Conservation (phyloP, 2,113 vertebrate genomes). For the Rhinolophus sinicus region DNA sequence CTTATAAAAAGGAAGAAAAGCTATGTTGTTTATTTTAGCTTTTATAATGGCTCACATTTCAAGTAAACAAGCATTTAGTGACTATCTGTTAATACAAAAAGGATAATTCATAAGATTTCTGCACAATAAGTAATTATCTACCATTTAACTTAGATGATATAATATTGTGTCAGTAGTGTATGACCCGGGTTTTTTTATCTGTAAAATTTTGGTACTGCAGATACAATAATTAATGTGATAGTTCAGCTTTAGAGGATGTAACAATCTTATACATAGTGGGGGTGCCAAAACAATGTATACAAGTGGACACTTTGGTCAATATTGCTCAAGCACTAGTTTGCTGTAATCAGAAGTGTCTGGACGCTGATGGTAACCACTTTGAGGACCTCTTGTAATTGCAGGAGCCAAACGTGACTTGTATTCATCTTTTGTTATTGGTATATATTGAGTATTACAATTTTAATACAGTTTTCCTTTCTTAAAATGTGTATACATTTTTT, state of each 20-base stretch:
- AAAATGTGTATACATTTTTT: too few relatives aligned
- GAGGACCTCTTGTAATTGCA: too few relatives aligned
- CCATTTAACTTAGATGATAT: background rate
- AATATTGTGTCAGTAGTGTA: background rate
- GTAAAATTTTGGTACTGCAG: background rate
- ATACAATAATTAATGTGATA: background rate
- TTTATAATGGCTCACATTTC: background rate
- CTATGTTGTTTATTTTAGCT: background rate
- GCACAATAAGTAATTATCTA: background rate
- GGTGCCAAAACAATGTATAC: too few relatives aligned
- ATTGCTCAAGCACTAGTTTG: too few relatives aligned
- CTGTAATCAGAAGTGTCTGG: too few relatives aligned
- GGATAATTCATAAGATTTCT: background rate
- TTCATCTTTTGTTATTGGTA: too few relatives aligned
- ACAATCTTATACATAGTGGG: background rate
- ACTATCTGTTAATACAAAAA: background rate
- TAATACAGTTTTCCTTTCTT: too few relatives aligned
- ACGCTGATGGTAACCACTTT: too few relatives aligned
- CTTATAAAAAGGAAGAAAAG: background rate
- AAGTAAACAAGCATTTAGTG: background rate
- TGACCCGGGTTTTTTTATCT: background rate
- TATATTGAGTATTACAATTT: too few relatives aligned
- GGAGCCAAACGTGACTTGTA: too few relatives aligned
- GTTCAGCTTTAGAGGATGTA: background rate
- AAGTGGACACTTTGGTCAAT: too few relatives aligned